Conservation (phyloP, 2,797 vertebrate genomes). For the Schizopygopsis pylzovi region DNA sequence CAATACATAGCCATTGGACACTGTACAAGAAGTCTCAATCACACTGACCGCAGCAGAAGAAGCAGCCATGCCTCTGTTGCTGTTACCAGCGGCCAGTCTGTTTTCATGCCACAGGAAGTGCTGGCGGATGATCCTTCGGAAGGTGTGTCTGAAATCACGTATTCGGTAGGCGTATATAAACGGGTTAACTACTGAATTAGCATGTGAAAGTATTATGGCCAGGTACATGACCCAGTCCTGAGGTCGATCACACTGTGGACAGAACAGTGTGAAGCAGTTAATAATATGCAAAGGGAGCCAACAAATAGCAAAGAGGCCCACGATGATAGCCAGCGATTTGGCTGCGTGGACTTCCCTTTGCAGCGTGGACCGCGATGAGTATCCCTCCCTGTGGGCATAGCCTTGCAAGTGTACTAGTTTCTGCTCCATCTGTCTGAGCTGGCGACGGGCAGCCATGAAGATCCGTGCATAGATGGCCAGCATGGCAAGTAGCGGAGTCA, state of each 20-base stretch:
- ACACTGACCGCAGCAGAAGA: constrained; percentile 71
- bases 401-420: constrained; percentile 74
- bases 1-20: constrained; percentile 70
- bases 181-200: constrained; percentile 96
- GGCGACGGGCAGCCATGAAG: constrained; percentile 92
- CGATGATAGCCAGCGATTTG: constrained; percentile 94
- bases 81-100: constrained; percentile 59
- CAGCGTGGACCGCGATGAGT: constrained; percentile 80
- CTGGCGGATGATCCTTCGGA: constrained; percentile 87
- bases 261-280: constrained; percentile 91
- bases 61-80: constrained; percentile 57
- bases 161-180: constrained; percentile 96
- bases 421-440: constrained; percentile 88
- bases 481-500: constrained; percentile 90
- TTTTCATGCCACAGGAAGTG: constrained; percentile 79
- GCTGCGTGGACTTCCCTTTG: constrained; percentile 95
- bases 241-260: constrained; percentile 75
- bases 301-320: constrained; percentile 92
- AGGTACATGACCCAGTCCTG: constrained; percentile 89
- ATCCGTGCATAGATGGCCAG: constrained; percentile 90
- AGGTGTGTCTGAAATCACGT: constrained; percentile 92
- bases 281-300: constrained; percentile 95
- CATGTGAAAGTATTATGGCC: constrained; percentile 92
- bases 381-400: constrained; percentile 64
- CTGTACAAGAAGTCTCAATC: constrained; percentile 71